Conservation (phyloP, 2,113 vertebrate genomes). For the Chinchilla lanigera region DNA sequence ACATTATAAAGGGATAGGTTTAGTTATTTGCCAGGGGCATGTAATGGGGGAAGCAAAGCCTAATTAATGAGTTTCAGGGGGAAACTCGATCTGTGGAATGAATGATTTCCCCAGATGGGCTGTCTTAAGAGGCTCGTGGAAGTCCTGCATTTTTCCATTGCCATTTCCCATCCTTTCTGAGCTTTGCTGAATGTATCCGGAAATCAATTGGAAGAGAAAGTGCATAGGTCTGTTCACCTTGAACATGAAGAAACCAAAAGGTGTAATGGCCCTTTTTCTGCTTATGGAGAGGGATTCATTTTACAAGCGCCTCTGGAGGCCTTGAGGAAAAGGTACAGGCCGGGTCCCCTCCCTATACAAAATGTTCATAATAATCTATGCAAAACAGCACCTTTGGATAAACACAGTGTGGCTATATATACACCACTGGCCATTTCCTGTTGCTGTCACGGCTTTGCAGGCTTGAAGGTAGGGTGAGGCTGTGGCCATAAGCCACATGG, state of each 20-base stretch:
- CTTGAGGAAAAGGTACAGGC: slow-evolving; percentile 39
- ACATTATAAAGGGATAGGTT: neutral
- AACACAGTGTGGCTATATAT: slow-evolving; percentile 88
- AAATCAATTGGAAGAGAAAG: slow-evolving; percentile 64
- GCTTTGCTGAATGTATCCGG: neutral
- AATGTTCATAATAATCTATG: slow-evolving; percentile 82
- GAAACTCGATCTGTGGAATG: neutral
- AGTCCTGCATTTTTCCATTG: slow-evolving; percentile 26
- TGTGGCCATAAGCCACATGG: slow-evolving; percentile 80
- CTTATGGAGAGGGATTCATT: neutral
- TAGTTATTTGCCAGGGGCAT: neutral
- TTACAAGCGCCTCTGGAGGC: neutral
- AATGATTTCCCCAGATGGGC: slow-evolving; percentile 61
- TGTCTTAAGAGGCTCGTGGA: neutral
- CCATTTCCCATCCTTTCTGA: slow-evolving; percentile 28
- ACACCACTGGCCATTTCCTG: slow-evolving; percentile 87
- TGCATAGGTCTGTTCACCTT: neutral
- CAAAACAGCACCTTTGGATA: slow-evolving; percentile 87
- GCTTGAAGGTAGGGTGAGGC: slow-evolving; percentile 82
- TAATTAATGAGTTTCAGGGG: slow-evolving; percentile 23
- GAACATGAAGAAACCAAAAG: slow-evolving; percentile 18
- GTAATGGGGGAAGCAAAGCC: neutral
- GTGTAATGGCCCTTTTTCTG: neutral
- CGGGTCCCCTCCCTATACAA: slow-evolving; percentile 74
- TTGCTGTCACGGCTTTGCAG: slow-evolving; percentile 84